A percentile compares a stretch with the other conserved stretches of the same genome.
Conservation (phyloP, 2,888 invertebrate species). For the Noctua janthina region DNA sequence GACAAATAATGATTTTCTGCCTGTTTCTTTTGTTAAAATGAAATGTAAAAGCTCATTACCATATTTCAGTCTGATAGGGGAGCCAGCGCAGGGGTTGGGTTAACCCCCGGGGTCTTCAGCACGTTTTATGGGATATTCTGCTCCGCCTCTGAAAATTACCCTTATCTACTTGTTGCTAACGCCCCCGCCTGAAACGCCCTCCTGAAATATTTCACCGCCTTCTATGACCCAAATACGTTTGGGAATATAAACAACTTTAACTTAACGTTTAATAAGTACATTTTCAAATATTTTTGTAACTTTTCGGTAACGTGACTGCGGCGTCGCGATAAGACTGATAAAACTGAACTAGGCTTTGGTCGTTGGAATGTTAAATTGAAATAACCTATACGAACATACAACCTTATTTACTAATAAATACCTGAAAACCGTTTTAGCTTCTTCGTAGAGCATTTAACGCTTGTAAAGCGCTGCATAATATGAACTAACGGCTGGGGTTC, state of each 20-base stretch:
- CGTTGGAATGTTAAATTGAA: background rate
- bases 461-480: background rate
- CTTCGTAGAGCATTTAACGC: background rate
- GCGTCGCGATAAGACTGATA: too few relatives aligned
- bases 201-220: constrained; percentile 53
- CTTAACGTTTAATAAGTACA: too few relatives aligned
- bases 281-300: background rate
- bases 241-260: too few relatives aligned
- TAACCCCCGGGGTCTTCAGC: constrained; percentile 9
- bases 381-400: background rate
- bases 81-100: constrained; percentile 12
- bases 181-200: constrained; percentile 61
- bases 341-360: background rate
- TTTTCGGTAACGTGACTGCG: too few relatives aligned
- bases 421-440: background rate
- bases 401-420: background rate
- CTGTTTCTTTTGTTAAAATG: background rate
- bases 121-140: constrained; percentile 23
- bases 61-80: background rate
- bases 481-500: background rate
- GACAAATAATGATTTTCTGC: background rate
- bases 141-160: constrained; percentile 58
- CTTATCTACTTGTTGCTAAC: constrained; percentile 32
- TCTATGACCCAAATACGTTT: constrained; percentile 15
- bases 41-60: constrained; percentile 18